Base-by-base conservation (phyloP, 2,797 vertebrate genomes). In the Syngnathus rostellatus region DNA sequence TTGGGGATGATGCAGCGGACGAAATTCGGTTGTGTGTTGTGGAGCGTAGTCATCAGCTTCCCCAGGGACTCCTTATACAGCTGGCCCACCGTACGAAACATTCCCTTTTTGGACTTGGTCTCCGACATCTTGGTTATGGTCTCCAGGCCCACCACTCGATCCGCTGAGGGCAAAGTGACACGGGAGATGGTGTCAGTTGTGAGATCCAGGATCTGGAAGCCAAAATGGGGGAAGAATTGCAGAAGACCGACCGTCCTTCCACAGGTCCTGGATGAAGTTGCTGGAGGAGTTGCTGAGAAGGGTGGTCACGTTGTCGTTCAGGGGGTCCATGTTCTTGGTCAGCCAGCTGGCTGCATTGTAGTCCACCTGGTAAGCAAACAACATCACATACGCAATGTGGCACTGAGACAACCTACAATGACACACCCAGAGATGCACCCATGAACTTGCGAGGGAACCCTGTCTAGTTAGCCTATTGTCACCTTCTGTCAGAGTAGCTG, bases 1-100 rank as follows among this genome's bases (percentile, higher is more conserved):
- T 99, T 99, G 77, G 97, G 96, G 82, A 99, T 98, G 83, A 99
- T 98, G 81, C 96, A 99, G 76, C 96, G 95, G 62, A 99, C 93
- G 1, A 99, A 99, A 89, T 98, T 99, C 74, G 97, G 97, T n/a
- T 93, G 95, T 4, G 97, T 99, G 67, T 98, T 98, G 76, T 94
- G 90, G 55, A 99, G 84, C 0, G 97, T 99, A 63, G 94, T 95
- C 97, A 99, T 99, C 74, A 98, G 91, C 74, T 96, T 98, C 62
- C 92, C 87, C 74, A 99, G 86, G 61, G 95, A 95, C 73, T 99
- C 97, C 75, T 99, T 99, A 88, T 99, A 98, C 55, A 98, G 92
- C 39, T 99, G 97, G 0, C 96, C 95, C 10, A 98, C 96, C 0
- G 96, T 98, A 3, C 96, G 94, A 60, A 98, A 98, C 96, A 99